Conservation (phyloP, 2,113 vertebrate genomes). For the human region DNA sequence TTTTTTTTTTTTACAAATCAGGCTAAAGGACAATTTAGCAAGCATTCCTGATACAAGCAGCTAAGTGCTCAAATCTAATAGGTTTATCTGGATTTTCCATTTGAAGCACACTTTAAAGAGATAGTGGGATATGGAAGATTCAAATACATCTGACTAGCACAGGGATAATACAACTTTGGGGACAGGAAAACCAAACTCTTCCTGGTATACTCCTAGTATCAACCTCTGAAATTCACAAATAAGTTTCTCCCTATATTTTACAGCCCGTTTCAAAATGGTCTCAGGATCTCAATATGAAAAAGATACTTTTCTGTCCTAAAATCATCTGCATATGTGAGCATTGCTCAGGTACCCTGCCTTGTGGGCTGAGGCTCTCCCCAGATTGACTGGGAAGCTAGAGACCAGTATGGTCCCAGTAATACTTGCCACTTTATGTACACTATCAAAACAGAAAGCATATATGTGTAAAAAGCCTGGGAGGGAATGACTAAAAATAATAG, state of each 20-base stretch:
- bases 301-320: not conserved
- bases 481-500: not conserved
- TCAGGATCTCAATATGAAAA: not conserved
- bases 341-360: not conserved
- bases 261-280: slow-evolving; percentile 10
- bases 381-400: not conserved
- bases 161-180: not conserved
- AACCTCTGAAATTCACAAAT: not conserved
- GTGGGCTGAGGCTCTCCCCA: not conserved
- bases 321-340: not conserved
- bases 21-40: not conserved
- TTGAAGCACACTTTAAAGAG: not conserved
- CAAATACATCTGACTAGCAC: not conserved
- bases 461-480: not conserved
- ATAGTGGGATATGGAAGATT: no score
- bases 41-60: not conserved
- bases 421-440: not conserved
- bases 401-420: not conserved
- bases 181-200: not conserved
- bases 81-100: not conserved
- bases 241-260: slow-evolving; percentile 14
- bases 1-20: not conserved
- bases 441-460: not conserved
- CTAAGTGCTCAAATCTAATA: not conserved
- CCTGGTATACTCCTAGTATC: not conserved